Percentiles rank a stretch among this genome's conserved stretches.
Evolutionary conservation across 2,797 vertebrate genomes (phyloP).

Genomic region (Diglossa cyanea): DNA sequence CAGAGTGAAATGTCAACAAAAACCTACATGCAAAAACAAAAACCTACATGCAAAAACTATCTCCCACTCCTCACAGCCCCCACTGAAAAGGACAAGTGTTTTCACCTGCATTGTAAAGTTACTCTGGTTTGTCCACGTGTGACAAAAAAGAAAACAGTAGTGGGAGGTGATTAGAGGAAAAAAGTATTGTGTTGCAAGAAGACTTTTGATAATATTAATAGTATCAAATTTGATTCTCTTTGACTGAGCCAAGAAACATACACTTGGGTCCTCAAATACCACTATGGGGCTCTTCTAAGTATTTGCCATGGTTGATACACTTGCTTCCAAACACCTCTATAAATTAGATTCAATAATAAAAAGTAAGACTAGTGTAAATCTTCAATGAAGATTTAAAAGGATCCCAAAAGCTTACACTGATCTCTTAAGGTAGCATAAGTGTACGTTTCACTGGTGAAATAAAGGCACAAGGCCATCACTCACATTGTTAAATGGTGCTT

Average conservation of each 20-base stretch:
- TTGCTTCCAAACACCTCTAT: background rate
- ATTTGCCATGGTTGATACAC: background rate
- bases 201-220: background rate
- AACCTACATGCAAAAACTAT: background rate
- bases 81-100: background rate
- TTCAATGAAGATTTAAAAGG: background rate
- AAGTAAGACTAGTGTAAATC: background rate
- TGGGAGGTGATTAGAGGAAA: background rate
- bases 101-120: background rate
- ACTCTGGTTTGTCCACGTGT: background rate
- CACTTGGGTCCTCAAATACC: background rate
- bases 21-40: background rate
- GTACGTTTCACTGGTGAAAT: background rate
- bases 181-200: background rate
- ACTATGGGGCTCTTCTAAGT: background rate
- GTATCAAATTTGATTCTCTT: background rate
- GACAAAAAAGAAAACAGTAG: background rate
- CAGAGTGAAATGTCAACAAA: background rate
- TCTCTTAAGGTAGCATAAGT: background rate
- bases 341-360: background rate
- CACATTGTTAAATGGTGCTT: conserved; percentile 57
- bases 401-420: conserved; percentile 11
- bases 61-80: background rate
- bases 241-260: background rate
- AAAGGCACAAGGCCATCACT: conserved; percentile 13